These are phyloP conservation scores for Albula glossodonta DNA, from an alignment of 2,113 vertebrate genomes.

Conservation along the genomic window DNA sequence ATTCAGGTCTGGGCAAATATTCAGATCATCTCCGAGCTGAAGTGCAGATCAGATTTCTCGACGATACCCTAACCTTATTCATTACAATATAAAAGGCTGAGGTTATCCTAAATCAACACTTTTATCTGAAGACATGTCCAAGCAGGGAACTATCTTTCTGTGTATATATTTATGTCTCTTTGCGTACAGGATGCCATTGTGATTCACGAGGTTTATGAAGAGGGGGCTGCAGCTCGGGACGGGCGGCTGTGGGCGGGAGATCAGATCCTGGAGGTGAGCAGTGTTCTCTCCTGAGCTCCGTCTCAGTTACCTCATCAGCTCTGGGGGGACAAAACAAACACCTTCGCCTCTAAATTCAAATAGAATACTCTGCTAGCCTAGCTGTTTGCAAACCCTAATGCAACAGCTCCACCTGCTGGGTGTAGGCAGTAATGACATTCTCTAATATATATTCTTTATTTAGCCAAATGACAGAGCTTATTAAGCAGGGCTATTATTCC, in stretches of 20 bases:
- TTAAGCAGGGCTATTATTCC: not conserved
- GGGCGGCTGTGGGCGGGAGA: constrained; percentile 93
- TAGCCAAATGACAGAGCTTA: not conserved
- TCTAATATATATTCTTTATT: not conserved
- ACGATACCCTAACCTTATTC: not conserved
- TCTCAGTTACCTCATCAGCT: not conserved
- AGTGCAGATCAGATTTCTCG: no score
- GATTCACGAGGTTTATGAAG: constrained; percentile 97
- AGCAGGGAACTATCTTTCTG: not conserved
- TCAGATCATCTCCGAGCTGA: no score
- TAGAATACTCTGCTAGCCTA: not conserved
- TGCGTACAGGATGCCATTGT: constrained; percentile 85
- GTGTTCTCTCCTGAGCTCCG: not conserved
- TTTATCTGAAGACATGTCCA: not conserved
- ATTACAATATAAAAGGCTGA: not conserved
- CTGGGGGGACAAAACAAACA: not conserved
- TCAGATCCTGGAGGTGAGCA: constrained; percentile 89
- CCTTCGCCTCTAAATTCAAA: not conserved
- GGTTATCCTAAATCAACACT: not conserved
- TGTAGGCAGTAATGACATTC: not conserved
- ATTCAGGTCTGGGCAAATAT: no score
- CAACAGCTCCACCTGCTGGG: constrained; percentile 13
- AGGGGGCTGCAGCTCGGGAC: constrained; percentile 93
- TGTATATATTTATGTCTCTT: not conserved
- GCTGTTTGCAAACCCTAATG: not conserved